Evolutionary conservation across 2,113 vertebrate species (phyloP).

Genomic region (Stigmatopora argus): DNA sequence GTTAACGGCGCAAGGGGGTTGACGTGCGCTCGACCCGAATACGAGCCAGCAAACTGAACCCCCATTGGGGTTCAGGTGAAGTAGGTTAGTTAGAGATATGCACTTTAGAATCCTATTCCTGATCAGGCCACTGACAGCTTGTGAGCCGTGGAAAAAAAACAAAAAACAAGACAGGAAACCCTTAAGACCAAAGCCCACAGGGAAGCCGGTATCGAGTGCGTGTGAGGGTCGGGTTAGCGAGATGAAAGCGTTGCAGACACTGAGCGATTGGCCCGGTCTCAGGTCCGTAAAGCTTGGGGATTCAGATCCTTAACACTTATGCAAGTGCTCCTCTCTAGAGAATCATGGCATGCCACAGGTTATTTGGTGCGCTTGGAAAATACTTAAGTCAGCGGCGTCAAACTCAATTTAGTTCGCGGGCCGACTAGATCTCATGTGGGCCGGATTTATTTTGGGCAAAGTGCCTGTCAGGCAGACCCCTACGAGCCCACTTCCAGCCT

Average conservation of each 20-base stretch:
- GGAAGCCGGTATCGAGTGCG: conserved; percentile 13
- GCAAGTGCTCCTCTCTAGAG: conserved; percentile 42
- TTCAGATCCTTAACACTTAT: conserved; percentile 36
- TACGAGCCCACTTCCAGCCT: too few species aligned
- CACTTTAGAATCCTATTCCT: background rate
- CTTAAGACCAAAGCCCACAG: conserved; percentile 9
- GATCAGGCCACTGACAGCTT: conserved; percentile 12
- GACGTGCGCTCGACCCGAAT: conserved; percentile 13
- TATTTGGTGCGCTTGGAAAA: conserved; percentile 10
- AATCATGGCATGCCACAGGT: conserved; percentile 17
- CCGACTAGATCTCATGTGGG: too few species aligned
- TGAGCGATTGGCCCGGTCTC: conserved; percentile 27
- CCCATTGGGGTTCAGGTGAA: conserved; percentile 4
- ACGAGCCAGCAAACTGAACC: conserved; percentile 38
- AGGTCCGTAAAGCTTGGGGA: conserved; percentile 20
- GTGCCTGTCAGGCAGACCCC: too few species aligned
- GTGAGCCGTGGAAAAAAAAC: background rate
- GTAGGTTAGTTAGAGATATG: conserved; percentile 18
- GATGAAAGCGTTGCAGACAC: conserved; percentile 31
- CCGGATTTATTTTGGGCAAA: too few species aligned
- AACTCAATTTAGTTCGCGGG: too few species aligned
- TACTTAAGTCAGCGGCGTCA: background rate
- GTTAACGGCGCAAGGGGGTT: conserved; percentile 11
- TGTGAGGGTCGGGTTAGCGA: conserved; percentile 2
- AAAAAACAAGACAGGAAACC: conserved; percentile 29